Evolutionary conservation across 2,113 vertebrate species (phyloP).

Genomic region (Aix galericulata): DNA sequence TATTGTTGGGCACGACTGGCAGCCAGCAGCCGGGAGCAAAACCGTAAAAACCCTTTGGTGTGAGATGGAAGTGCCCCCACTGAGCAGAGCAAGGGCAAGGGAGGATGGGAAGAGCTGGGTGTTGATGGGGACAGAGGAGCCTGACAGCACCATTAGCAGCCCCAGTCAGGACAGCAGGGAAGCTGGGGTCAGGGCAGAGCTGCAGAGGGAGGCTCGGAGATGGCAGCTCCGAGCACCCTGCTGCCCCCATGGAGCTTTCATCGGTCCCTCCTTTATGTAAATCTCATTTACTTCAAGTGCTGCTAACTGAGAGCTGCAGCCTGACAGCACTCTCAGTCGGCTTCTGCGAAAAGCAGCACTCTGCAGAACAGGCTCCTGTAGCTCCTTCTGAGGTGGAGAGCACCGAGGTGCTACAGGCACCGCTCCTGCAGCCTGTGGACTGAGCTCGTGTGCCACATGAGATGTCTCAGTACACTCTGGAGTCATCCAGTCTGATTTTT

Average conservation of each 20-base stretch:
- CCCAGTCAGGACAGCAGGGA: background rate
- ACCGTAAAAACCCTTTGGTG: background rate
- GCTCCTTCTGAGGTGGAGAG: background rate
- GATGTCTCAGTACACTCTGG: background rate
- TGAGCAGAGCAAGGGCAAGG: background rate
- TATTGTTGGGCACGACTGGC: background rate
- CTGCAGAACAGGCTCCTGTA: fast-evolving
- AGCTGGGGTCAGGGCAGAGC: background rate
- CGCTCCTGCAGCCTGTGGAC: background rate
- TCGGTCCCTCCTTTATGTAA: background rate
- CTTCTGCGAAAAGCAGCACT: background rate
- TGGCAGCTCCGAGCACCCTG: background rate
- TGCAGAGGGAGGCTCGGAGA: background rate
- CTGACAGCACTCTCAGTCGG: fast-evolving
- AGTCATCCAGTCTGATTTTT: background rate
- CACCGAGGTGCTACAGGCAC: background rate
- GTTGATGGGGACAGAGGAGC: background rate
- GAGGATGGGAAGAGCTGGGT: background rate
- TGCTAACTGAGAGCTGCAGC: background rate
- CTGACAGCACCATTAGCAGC: background rate
- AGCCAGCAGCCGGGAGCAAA: background rate
- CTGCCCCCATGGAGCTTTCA: fast-evolving
- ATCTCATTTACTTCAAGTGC: background rate
- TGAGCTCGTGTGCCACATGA: background rate
- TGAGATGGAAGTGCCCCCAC: background rate